Base-by-base conservation (phyloP, 2,797 vertebrate species). In the Onychomys arenicola region DNA sequence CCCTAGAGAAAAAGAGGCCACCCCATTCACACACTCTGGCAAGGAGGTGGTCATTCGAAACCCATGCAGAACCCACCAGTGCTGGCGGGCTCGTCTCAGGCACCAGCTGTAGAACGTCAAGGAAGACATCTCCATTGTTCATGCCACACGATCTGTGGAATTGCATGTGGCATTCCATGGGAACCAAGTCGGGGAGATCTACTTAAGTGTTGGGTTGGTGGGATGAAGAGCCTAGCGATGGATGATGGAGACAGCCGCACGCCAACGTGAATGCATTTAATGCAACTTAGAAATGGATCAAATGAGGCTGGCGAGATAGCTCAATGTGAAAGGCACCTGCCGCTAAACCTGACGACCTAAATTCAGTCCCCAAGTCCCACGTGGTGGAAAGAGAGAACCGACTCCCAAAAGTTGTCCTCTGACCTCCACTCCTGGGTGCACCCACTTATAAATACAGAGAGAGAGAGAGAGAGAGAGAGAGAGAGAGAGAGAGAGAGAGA, bases 1-100 rank as follows among this genome's bases (percentile, higher is more conserved):
- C 52, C 93, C 65, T 61, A 57, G 19, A 67, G 52, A 81, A 75
- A 43, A 27, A 61, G 75, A 90, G 63, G 27, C 23, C 37, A 23
- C 9, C 49, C 59, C 27, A 1, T 19, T 34, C 32, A 2, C 14
- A 9, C 65, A 46, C 40, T 0, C 0, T 52, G 43, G 34, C 5
- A 5, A 80, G 69, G 46, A 69, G 14, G 59, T 17, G 0, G 49
- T 32, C 27, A 0, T 75, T 43, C 23, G 32, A 23, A n/a, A 34
- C 6, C 61, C 25, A 29, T 19, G 14, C 21, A 75, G 40, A 37
- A 29, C n/a, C 11, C 12, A 73, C 17, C 25, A 27, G 34, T 4
- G 29, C 6, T 1, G 23, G 9, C 23, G 13, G 11, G 9, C 16
- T 12, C 8, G 34, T 37, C 91, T 71, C 10, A 2, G 52, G 81